Evolutionary conservation across 2,113 vertebrate genomes (phyloP).

Genomic region (Coracopsis vasa): DNA sequence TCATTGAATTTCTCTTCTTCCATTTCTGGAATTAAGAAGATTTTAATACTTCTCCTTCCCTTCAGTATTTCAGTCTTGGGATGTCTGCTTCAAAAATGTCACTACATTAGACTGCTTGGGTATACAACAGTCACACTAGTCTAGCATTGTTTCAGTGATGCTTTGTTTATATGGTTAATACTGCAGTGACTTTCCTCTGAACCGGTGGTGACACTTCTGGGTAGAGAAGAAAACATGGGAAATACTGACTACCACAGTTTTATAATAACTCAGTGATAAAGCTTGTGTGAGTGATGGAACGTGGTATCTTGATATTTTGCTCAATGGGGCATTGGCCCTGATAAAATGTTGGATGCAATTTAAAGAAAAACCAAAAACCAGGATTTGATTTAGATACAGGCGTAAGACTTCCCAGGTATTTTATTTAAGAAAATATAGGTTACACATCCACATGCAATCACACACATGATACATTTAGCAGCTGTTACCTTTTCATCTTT

Average conservation of each 20-base stretch:
- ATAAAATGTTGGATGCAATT: neutral
- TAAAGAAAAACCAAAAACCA: neutral
- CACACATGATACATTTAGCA: neutral
- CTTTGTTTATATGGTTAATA: neutral
- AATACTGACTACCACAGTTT: neutral
- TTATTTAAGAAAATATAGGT: neutral
- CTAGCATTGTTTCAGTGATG: neutral
- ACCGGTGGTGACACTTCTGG: neutral
- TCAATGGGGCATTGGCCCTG: neutral
- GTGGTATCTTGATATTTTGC: neutral
- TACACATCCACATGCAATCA: neutral
- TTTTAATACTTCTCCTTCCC: neutral
- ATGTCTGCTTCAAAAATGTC: neutral
- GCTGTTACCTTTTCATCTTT: neutral
- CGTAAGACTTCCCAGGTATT: neutral
- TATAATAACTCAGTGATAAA: neutral
- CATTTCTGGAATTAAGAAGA: conserved; percentile 13
- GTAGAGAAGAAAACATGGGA: neutral
- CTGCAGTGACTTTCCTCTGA: neutral
- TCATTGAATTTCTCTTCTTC: neutral
- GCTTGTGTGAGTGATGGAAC: neutral
- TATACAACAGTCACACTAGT: neutral
- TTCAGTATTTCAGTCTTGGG: neutral
- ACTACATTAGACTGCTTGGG: neutral
- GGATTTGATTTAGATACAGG: neutral